A percentile compares a stretch with the other conserved stretches of the same genome.
These are phyloP conservation scores for Drosophila nigritarsus DNA, from an alignment of 2,888 invertebrate species.

Conservation along the genomic window DNA sequence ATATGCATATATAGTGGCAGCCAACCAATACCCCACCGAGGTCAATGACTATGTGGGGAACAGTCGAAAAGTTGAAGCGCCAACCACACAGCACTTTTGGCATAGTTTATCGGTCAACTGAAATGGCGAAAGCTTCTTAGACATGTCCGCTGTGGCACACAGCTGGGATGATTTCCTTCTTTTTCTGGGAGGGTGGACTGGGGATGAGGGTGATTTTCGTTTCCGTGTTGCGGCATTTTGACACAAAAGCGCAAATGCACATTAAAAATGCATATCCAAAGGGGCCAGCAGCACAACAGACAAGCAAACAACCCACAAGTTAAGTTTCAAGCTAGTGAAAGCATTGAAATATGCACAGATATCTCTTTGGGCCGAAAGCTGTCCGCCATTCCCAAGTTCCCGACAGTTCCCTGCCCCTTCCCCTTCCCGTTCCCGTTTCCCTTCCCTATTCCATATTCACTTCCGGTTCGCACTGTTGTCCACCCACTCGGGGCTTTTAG, in stretches of 20 bases:
- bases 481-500: constrained; percentile 9
- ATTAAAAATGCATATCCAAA: constrained; percentile 77
- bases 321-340: constrained; percentile 70
- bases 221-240: constrained; percentile 74
- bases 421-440: not conserved
- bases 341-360: constrained; percentile 79
- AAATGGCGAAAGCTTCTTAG: constrained; percentile 59
- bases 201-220: constrained; percentile 55
- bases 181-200: constrained; percentile 2
- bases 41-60: constrained; percentile 59
- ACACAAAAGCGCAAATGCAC: constrained; percentile 79
- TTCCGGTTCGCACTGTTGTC: constrained; percentile 1
- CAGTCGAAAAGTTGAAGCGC: constrained; percentile 38
- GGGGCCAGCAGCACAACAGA: constrained; percentile 45
- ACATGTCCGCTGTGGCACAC: constrained; percentile 37
- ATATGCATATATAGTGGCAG: constrained; percentile 39
- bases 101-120: constrained; percentile 69
- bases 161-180: constrained; percentile 39
- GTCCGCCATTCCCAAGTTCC: constrained; percentile 10
- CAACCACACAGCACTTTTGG: constrained; percentile 72
- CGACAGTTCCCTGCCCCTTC: not conserved
- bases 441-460: not conserved
- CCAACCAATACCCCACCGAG: constrained; percentile 37
- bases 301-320: constrained; percentile 54
- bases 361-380: constrained; percentile 58